Evolutionary conservation across 2,888 invertebrate species (phyloP).

Genomic region (Platycheirus rosarum): DNA sequence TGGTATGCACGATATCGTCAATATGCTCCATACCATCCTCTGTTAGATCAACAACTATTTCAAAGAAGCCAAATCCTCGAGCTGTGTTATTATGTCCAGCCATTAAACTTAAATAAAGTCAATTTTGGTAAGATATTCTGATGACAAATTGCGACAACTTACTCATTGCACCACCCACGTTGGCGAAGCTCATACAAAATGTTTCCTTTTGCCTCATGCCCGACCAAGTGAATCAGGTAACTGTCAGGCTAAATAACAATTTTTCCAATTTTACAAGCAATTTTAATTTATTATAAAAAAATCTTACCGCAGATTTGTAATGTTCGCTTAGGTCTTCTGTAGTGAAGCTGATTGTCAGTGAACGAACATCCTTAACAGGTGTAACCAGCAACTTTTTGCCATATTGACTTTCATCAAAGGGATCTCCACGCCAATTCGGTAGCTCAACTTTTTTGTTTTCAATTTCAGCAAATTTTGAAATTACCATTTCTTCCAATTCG

Average conservation of each 20-base stretch:
- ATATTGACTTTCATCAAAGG: constrained; percentile 90
- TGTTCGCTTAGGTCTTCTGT: constrained; percentile 92
- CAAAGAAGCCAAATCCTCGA: constrained; percentile 95
- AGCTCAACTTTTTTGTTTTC: constrained; percentile 88
- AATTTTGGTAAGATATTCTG: not conserved
- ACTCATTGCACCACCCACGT: constrained; percentile 94
- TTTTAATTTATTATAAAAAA: not conserved
- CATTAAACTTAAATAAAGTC: constrained; percentile 85
- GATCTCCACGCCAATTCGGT: constrained; percentile 91
- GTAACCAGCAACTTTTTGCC: constrained; percentile 89
- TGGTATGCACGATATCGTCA: constrained; percentile 92
- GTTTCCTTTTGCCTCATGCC: constrained; percentile 98
- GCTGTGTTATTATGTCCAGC: constrained; percentile 91
- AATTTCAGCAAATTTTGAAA: constrained; percentile 90
- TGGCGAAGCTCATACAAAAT: constrained; percentile 93
- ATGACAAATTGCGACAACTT: constrained; percentile 75
- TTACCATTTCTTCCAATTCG: constrained; percentile 91
- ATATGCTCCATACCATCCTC: constrained; percentile 94
- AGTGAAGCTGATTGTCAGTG: constrained; percentile 93
- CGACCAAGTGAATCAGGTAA: constrained; percentile 95
- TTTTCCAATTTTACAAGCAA: too few relatives aligned
- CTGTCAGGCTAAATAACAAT: constrained; percentile 88
- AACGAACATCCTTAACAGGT: constrained; percentile 95
- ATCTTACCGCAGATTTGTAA: constrained; percentile 92
- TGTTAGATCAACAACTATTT: constrained; percentile 93